These are phyloP conservation scores for Colostygia pectinataria DNA, from an alignment of 2,888 invertebrate genomes.

Conservation along the genomic window DNA sequence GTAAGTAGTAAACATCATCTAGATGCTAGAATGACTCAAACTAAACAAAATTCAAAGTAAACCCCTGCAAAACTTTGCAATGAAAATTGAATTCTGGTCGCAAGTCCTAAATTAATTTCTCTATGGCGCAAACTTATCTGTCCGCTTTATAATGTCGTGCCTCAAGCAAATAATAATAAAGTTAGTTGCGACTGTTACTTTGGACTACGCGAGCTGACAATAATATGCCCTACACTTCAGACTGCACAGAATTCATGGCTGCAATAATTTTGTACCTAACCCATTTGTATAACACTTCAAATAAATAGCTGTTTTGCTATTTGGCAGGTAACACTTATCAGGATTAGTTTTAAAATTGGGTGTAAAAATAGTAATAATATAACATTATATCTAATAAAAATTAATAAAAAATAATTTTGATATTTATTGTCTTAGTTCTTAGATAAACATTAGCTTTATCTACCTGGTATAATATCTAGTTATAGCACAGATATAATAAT, in stretches of 20 bases:
- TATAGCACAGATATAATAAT: no score
- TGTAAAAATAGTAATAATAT: no score
- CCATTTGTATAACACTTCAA: conserved; percentile 1
- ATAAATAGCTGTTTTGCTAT: not conserved
- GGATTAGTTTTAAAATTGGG: no score
- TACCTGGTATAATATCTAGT: no score
- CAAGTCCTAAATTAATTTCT: conserved; percentile 24
- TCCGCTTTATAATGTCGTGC: conserved; percentile 57
- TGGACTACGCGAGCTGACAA: conserved; percentile 49
- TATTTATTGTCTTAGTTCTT: no score
- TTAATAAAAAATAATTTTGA: no score
- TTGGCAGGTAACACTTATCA: no score
- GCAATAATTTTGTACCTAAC: conserved; percentile 1
- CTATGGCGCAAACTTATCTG: conserved; percentile 55
- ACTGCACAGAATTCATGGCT: conserved; percentile 2
- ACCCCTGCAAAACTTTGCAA: conserved; percentile 12
- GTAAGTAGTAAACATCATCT: no score
- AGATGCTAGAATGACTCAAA: not conserved
- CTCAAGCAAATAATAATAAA: conserved; percentile 65
- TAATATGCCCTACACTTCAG: conserved; percentile 24
- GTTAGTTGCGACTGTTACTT: conserved; percentile 38
- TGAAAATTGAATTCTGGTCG: conserved; percentile 19
- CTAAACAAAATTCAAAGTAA: conserved; percentile 1
- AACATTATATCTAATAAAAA: no score
- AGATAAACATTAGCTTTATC: no score